Evolutionary conservation across 2,113 vertebrate species (phyloP).

Genomic region (Centropus unirufus): DNA sequence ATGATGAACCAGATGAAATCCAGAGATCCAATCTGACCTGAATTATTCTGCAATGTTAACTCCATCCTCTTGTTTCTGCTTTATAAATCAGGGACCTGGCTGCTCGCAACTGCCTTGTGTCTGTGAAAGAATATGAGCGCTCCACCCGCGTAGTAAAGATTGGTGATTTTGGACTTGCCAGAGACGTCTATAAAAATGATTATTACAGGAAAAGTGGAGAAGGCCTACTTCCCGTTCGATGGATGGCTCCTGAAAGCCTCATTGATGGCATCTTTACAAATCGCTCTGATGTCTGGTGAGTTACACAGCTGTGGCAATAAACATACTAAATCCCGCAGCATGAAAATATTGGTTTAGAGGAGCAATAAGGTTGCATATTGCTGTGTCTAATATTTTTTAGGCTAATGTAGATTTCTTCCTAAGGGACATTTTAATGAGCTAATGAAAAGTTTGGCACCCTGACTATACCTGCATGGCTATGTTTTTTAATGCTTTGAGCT

Average conservation of each 20-base stretch:
- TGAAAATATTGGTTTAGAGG: background rate
- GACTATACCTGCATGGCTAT: background rate
- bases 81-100: constrained; percentile 78
- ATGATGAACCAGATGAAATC: background rate
- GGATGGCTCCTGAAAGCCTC: constrained; percentile 85
- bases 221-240: constrained; percentile 81
- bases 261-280: constrained; percentile 82
- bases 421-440: background rate
- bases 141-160: constrained; percentile 76
- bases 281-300: constrained; percentile 82
- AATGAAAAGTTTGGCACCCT: background rate
- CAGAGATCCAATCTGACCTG: background rate
- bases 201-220: constrained; percentile 85
- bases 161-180: constrained; percentile 83
- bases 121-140: constrained; percentile 70
- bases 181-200: constrained; percentile 83
- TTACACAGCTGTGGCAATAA: background rate
- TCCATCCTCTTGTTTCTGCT: background rate
- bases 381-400: background rate
- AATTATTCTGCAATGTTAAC: background rate
- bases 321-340: background rate
- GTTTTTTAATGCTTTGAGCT: background rate
- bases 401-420: background rate
- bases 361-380: background rate
- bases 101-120: constrained; percentile 84